Evolutionary conservation across 2,113 vertebrate genomes (phyloP), one percentile per base, ranked within the genome.

Genomic region (Ophthalmolycus amberensis): DNA sequence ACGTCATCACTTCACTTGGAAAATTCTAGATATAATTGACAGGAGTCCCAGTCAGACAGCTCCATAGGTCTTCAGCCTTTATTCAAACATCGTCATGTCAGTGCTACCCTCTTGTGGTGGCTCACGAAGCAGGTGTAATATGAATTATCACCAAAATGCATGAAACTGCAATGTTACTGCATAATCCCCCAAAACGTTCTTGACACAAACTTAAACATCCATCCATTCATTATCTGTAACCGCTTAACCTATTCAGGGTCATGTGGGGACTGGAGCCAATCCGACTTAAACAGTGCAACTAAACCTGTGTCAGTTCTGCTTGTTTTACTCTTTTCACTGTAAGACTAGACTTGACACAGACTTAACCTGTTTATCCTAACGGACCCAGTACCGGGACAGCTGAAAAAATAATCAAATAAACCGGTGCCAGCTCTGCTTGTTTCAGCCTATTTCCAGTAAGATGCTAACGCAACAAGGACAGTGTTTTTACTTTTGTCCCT

Each of bases 81-180:
- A 11, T 3, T 69, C 5, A 29, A 46, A 78, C 46, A 37, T n/a
- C 44, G 9, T 27, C 14, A 75, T 42, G n/a, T 81, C 73, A 85
- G 60, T 92, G 78, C 83, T 90, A 59, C 93, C 94, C 93, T 91
- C 94, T 94, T 91, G 94, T 95, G 94, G 92, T 82, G 54, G 37
- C 7, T 83, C 10, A 56, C 1, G 1, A 46, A 58, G 44, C 14
- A 58, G 54, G 9, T 74, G 18, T 40, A 1, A 29, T 12, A 32
- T 42, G 0, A 65, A 32, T 44, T 9, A 79, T 22, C 3, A 58
- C n/a, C 4, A 37, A 67, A 46, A 67, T 72, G 16, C 32, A 66
- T 44, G n/a, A 52, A 38, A 68, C 32, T 4, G 32, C 32, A 32
- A 32, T 32, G 15, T 40, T 34, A 59, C 12, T 67, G 48, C 37